Base-by-base conservation (phyloP, 2,113 vertebrate genomes). In the Plotosus lineatus region DNA sequence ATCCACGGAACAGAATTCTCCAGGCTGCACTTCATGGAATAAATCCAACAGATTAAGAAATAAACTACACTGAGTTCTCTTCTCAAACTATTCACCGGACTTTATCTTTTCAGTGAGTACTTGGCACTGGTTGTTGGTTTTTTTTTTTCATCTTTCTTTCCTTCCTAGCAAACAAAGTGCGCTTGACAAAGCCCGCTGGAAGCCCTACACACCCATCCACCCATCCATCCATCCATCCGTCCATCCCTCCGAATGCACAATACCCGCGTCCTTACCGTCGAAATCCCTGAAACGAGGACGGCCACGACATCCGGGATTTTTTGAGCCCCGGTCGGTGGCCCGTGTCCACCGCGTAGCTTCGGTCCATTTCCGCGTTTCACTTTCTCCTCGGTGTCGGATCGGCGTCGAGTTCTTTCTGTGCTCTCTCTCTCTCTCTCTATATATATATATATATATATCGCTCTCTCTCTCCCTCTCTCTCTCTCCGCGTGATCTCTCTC, bases 221-320 rank as follows among this genome's bases (percentile, higher is more conserved):
- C n/a, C 21, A 36, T 38, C 46, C 69, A 19, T 80, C n/a, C n/a
- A n/a, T n/a, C n/a, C n/a, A n/a, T n/a, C n/a, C n/a, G n/a, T n/a
- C 55, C 11, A 17, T 3, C 12, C 10, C 38, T 63, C 36, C 6
- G 14, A 33, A 14, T 51, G 50, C 40, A 80, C 63, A 84, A 50
- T 12, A 33, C 51, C 58, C 53, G 23, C 4, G 33, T 63, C 63
- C 85, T 84, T 86, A 86, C 85, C 85, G 85, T 77, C 85, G 83
- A 78, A 86, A 86, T 78, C 85, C 85, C 82, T 86, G 85, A 66
- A 86, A 86, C 44, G 85, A 86, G 65, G 85, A 86, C 75, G 85
- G 85, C 85, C 85, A 86, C 19, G 85, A 86, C 85, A 86, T 86
- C 79, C 85, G 82, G 7, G 85, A 86, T 86, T 86, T 86, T 80